phyloP scores from a whole-genome alignment of 2,113 vertebrate species.

The Myiagra hebetior region DNA sequence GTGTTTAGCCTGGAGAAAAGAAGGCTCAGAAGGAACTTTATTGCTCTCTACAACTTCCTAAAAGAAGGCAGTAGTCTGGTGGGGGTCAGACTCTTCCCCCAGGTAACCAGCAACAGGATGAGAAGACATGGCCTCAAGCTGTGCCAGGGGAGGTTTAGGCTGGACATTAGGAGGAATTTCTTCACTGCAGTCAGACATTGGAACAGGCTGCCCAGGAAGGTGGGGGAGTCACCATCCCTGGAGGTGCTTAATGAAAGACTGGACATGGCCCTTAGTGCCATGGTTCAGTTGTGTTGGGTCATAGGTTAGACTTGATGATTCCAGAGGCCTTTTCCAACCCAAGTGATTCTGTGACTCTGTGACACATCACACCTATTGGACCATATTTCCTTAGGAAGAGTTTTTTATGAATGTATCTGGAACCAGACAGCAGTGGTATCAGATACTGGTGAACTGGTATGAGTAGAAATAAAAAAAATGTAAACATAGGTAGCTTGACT shows the following conservation, averaged over 20 bases:
- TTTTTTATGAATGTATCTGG: not conserved
- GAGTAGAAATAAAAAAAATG: not conserved
- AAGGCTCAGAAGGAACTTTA: not conserved
- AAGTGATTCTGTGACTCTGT: not conserved
- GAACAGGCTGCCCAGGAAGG: not conserved
- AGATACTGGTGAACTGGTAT: not conserved
- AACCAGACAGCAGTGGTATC: not conserved
- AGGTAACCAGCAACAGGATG: not conserved
- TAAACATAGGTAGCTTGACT: not conserved
- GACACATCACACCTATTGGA: rapidly evolving
- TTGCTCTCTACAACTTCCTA: not conserved
- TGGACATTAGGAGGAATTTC: not conserved
- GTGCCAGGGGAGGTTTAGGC: not conserved
- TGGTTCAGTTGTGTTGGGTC: not conserved
- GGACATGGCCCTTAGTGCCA: not conserved
- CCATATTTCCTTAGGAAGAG: not conserved
- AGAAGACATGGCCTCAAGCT: not conserved
- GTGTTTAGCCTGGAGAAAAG: not conserved
- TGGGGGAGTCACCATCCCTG: not conserved
- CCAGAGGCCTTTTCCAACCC: not conserved
- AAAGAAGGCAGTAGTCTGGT: not conserved
- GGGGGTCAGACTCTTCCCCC: not conserved
- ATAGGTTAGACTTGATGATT: not conserved
- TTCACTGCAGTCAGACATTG: not conserved
- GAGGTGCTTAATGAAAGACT: not conserved